phyloP scores from a whole-genome alignment of 2,113 vertebrate species.

The Notothenia coriiceps region DNA sequence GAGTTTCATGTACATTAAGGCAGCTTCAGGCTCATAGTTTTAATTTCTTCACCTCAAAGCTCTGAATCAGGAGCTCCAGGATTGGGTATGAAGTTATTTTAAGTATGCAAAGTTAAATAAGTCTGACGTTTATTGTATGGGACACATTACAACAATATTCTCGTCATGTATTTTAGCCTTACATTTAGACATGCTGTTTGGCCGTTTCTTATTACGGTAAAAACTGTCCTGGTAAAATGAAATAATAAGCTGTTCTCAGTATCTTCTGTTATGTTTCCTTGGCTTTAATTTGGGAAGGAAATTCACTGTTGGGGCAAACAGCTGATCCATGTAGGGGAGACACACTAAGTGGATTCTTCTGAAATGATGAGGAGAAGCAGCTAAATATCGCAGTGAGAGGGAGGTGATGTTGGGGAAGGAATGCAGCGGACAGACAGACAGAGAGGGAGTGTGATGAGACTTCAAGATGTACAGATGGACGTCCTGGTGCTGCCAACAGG shows the following conservation, averaged over 20 bases:
- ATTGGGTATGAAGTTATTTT: no score
- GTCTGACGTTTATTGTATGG: neutral
- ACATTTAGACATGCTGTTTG: neutral
- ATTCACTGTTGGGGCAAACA: neutral
- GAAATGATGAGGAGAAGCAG: neutral
- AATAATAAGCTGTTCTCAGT: neutral
- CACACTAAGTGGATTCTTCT: no score
- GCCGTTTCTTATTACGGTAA: neutral
- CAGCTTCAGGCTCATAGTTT: no score
- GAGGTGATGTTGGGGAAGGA: conserved; percentile 21
- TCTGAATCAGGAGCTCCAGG: no score
- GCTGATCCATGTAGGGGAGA: conserved; percentile 1
- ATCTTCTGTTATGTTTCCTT: neutral
- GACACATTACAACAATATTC: neutral
- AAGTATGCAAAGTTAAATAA: neutral
- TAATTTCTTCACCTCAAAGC: no score
- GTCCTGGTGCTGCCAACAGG: conserved; percentile 19
- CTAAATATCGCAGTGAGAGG: neutral
- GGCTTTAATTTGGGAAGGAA: conserved; percentile 4
- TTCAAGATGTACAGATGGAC: conserved; percentile 56
- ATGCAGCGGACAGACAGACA: conserved; percentile 18
- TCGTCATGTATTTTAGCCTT: neutral
- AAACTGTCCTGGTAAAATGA: no score
- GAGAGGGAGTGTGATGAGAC: conserved; percentile 38
- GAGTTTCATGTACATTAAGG: no score